Percentiles rank a stretch among this genome's conserved stretches.
These are phyloP conservation scores for Pheosia gnoma DNA, from an alignment of 2,888 invertebrate genomes.

Conservation along the genomic window DNA sequence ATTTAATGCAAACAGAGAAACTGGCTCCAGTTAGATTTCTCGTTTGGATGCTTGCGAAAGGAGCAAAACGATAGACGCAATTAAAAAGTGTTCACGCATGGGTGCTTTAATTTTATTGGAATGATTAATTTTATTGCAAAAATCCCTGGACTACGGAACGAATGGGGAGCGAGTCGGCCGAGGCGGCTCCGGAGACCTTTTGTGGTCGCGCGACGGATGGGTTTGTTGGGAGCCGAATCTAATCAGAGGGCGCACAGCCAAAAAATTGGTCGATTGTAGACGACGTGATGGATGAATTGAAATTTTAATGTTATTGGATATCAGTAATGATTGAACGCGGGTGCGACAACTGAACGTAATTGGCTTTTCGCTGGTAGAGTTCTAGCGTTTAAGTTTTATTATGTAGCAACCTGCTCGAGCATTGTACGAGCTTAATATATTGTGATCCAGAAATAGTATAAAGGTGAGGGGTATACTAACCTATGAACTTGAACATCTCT, in stretches of 20 bases:
- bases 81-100: slow-evolving; percentile 83
- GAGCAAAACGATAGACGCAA: slow-evolving; percentile 77
- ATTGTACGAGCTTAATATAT: too few relatives aligned
- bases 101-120: slow-evolving; percentile 78
- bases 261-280: slow-evolving; percentile 53
- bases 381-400: background rate
- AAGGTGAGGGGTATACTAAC: too few relatives aligned
- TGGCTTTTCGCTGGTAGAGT: background rate
- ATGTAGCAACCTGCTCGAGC: background rate
- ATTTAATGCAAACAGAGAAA: slow-evolving; percentile 37
- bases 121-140: slow-evolving; percentile 83
- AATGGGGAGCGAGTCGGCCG: slow-evolving; percentile 70
- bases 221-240: slow-evolving; percentile 67
- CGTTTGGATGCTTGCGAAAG: slow-evolving; percentile 69
- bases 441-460: too few relatives aligned
- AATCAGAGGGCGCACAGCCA: slow-evolving; percentile 68
- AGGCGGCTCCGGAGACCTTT: slow-evolving; percentile 68
- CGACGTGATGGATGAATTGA: slow-evolving; percentile 66
- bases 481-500: too few relatives aligned
- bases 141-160: slow-evolving; percentile 81
- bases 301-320: slow-evolving; percentile 72
- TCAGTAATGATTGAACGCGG: slow-evolving; percentile 51
- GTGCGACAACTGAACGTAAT: slow-evolving; percentile 5
- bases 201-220: slow-evolving; percentile 73
- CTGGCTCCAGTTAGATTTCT: slow-evolving; percentile 71